Evolutionary conservation across 2,888 invertebrate genomes (phyloP).

Genomic region (Diarsia dahlii): DNA sequence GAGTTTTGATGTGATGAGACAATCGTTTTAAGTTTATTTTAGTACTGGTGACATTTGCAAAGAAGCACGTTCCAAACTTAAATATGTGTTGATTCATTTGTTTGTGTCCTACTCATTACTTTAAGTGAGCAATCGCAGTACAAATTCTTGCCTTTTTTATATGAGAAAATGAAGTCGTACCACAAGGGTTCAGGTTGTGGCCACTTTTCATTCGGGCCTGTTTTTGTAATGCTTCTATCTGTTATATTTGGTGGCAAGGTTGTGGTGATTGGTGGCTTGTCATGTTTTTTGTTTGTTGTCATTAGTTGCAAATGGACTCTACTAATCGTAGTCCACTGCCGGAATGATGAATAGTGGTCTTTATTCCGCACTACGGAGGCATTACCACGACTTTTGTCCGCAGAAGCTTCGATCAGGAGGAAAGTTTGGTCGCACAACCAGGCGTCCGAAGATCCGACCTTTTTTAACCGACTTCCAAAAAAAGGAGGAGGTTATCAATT

Average conservation of each 20-base stretch:
- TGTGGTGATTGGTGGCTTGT: too few relatives aligned
- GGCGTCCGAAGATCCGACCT: too few relatives aligned
- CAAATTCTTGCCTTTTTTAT: not conserved
- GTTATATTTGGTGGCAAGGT: too few relatives aligned
- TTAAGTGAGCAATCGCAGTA: not conserved
- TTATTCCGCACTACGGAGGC: too few relatives aligned
- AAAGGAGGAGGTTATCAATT: too few relatives aligned
- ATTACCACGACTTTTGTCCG: too few relatives aligned
- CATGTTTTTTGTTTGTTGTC: not conserved
- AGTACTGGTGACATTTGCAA: slow-evolving; percentile 15
- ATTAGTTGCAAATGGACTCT: not conserved
- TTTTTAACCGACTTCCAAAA: too few relatives aligned
- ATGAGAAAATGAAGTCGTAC: not conserved
- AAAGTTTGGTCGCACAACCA: too few relatives aligned
- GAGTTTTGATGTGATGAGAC: slow-evolving; percentile 31
- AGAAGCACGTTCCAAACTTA: slow-evolving; percentile 1
- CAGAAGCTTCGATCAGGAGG: too few relatives aligned
- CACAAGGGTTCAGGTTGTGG: not conserved
- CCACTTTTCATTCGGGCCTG: not conserved
- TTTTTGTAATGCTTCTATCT: too few relatives aligned
- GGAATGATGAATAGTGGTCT: too few relatives aligned
- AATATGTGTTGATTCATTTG: not conserved
- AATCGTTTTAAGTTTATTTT: slow-evolving; percentile 42
- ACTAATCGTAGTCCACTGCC: too few relatives aligned
- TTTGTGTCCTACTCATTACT: not conserved